Percentiles rank a stretch among this genome's conserved stretches.
These are phyloP conservation scores for Thalassarche chlororhynchos DNA, from an alignment of 2,113 vertebrate species.

Conservation along the genomic window DNA sequence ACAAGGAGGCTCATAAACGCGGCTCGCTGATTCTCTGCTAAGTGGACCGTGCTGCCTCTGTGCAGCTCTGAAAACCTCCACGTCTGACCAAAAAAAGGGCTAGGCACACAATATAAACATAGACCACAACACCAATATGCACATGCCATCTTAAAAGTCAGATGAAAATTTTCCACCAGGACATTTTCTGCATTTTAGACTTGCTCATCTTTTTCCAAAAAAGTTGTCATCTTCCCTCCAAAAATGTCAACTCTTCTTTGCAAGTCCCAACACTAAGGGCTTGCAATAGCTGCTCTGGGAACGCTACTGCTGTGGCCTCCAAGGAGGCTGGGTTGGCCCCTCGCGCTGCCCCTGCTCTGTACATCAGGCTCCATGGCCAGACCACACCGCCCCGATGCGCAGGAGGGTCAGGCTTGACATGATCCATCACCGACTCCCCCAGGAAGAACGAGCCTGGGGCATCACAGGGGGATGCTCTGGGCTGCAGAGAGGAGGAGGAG, in stretches of 20 bases:
- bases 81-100: not conserved
- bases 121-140: not conserved
- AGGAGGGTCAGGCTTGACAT: not conserved
- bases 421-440: not conserved
- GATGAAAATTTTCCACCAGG: not conserved
- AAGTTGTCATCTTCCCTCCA: not conserved
- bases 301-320: not conserved
- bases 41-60: not conserved
- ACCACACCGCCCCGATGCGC: accelerated
- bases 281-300: not conserved
- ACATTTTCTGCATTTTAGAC: not conserved
- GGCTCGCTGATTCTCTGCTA: not conserved
- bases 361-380: not conserved
- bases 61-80: not conserved
- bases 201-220: not conserved
- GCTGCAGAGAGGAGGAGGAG: not conserved
- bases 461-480: not conserved
- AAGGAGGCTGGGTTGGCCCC: too few species aligned
- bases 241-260: not conserved
- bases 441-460: not conserved
- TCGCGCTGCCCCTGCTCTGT: not conserved
- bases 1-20: accelerated
- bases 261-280: not conserved
- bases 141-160: not conserved
- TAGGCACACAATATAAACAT: accelerated